Evolutionary conservation across 2,797 vertebrate genomes (phyloP), one percentile per base, ranked within the genome.

Genomic region (Melanotaenia boesemani): DNA sequence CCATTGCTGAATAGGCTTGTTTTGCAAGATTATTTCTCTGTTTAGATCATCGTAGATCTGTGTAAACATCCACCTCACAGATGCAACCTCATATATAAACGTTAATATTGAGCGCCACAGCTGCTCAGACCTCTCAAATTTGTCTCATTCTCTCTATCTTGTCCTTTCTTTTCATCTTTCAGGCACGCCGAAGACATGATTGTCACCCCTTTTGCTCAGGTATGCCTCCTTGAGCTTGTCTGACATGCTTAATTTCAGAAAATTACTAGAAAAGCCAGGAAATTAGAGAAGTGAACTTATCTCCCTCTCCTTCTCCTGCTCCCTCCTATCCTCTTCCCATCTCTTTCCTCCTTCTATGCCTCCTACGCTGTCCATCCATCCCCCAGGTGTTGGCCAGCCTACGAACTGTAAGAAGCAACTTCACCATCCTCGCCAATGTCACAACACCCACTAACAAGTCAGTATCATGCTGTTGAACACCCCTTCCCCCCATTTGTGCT

Each of bases 181-280:
- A 98, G 97, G 83, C 96, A 98, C 5, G 89, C 95, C 0, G 97
- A 98, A 91, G 97, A 98, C 92, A 96, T 98, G 93, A 98, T 98
- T 20, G 97, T 98, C 82, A 98, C 97, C 11, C 97, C 97, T 24
- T 98, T 98, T 22, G 97, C 97, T 93, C 97, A 98, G 97, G 97
- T 98, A 88, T 57, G 88, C 75, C 11, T 22, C 63, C 16, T 64
- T 3, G 12, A 20, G 34, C 52, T 72, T 22, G 5, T 83, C 59
- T 61, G 63, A 75, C 63, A 58, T 39, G 69, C 80, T 68, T 78
- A 83, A 83, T 72, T 79, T 68, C 74, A 63, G 61, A 69, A 77
- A 82, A 84, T 75, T 32, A 70, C 69, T 48, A 44, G 30, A 79
- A 84, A 80, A 55, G 39, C 72, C 72, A 54, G 48, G 52, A 85